A percentile compares a stretch with the other conserved stretches of the same genome.
Evolutionary conservation across 2,113 vertebrate species (phyloP).

Genomic region (Pipra filicauda): DNA sequence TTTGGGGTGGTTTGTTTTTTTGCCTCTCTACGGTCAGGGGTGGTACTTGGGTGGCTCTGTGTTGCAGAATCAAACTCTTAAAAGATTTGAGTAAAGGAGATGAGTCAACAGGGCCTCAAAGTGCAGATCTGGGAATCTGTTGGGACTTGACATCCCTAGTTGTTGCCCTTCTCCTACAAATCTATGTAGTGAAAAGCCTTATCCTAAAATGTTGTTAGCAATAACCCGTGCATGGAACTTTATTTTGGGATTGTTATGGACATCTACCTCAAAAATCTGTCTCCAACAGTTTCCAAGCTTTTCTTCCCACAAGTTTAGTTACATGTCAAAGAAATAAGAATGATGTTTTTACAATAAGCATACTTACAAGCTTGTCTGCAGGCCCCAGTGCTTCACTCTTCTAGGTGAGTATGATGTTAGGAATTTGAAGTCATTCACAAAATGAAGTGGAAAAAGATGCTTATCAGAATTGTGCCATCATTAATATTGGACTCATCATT

Average conservation of each 20-base stretch:
- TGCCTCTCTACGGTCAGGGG: background rate
- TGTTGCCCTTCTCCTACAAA: background rate
- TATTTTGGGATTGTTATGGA: background rate
- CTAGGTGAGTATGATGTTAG: background rate
- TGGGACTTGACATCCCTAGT: background rate
- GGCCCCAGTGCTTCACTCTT: background rate
- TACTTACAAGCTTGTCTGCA: background rate
- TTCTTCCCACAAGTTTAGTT: background rate
- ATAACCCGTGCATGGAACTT: background rate
- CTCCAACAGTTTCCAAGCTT: background rate
- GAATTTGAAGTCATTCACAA: background rate
- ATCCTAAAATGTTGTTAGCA: background rate
- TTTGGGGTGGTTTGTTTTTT: background rate
- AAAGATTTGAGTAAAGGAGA: background rate
- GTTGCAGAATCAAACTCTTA: background rate
- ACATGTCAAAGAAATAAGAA: background rate
- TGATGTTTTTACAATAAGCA: background rate
- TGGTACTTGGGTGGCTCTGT: background rate
- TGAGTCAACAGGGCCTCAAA: background rate
- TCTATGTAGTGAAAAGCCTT: background rate
- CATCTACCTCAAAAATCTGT: background rate
- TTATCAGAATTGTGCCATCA: background rate
- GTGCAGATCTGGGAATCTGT: background rate
- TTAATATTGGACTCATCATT: background rate
- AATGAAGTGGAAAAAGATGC: background rate